Conservation (phyloP, 1,140 invertebrate genomes). For the Zaprionus inermis region DNA sequence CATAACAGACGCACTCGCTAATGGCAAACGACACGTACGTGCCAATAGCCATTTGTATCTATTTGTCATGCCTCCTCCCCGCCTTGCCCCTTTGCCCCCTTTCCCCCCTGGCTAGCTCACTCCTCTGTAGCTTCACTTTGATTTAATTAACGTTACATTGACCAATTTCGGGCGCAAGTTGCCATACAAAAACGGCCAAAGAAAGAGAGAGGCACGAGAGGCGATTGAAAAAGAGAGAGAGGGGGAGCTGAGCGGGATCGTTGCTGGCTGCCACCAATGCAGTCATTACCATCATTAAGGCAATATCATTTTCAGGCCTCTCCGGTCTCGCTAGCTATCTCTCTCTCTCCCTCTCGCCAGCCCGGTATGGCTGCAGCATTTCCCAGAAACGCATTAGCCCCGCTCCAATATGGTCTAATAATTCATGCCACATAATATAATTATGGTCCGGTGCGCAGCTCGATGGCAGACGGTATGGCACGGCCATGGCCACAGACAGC, state of each 20-base stretch:
- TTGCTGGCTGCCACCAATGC: conserved; percentile 57
- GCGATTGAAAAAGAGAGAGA: not conserved
- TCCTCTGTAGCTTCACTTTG: conserved; percentile 54
- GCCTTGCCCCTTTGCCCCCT: not conserved
- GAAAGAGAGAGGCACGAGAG: conserved; percentile 14
- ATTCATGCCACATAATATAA: conserved; percentile 84
- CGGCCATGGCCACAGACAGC: conserved; percentile 69
- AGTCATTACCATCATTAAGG: conserved; percentile 83
- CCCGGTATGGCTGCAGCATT: conserved; percentile 50
- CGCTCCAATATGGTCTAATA: conserved; percentile 83
- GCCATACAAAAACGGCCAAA: conserved; percentile 55
- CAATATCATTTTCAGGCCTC: conserved; percentile 83
- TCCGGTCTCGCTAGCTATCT: conserved; percentile 17
- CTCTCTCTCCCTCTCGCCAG: conserved; percentile 8
- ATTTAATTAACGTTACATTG: conserved; percentile 83
- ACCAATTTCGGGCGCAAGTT: conserved; percentile 75
- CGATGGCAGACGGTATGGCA: conserved; percentile 73
- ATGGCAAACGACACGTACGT: conserved; percentile 79
- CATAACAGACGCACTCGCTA: conserved; percentile 70
- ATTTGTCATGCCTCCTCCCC: conserved; percentile 61
- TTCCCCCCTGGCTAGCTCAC: not conserved
- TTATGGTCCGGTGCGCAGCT: conserved; percentile 73
- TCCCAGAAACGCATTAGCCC: conserved; percentile 82
- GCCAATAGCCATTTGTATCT: conserved; percentile 82
- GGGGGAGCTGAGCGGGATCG: not conserved